phyloP scores from a whole-genome alignment of 2,797 vertebrate genomes.

The Limosa lapponica region DNA sequence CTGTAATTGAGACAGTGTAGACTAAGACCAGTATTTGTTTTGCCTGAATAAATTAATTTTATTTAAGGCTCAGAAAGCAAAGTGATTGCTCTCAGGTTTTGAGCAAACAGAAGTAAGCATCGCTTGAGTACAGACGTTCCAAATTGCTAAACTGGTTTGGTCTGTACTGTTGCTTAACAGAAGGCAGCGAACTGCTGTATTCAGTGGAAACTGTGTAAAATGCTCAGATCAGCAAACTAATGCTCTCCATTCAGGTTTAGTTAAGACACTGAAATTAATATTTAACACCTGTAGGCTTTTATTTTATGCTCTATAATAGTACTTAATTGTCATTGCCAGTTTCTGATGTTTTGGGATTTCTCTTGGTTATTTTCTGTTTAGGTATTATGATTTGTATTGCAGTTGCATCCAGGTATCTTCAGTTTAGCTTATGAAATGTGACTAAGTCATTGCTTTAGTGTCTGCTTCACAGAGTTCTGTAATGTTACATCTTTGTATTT shows the following conservation, averaged over 20 bases:
- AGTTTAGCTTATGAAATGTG: neutral
- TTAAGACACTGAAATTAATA: neutral
- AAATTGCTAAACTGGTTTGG: conserved; percentile 45
- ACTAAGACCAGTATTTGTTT: conserved; percentile 8
- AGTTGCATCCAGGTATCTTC: neutral
- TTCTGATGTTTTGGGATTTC: conserved; percentile 12
- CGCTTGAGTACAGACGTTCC: neutral
- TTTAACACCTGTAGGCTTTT: neutral
- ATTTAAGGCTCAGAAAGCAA: neutral
- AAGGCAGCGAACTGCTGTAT: neutral
- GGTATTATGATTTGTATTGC: neutral
- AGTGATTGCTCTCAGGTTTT: neutral
- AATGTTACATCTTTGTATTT: neutral
- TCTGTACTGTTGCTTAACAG: conserved; percentile 26
- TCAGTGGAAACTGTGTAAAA: neutral
- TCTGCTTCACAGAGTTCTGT: neutral
- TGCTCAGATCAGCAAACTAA: neutral
- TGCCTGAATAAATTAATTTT: neutral
- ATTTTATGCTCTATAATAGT: neutral
- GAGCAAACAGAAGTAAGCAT: neutral
- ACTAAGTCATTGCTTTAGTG: neutral
- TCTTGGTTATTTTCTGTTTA: neutral
- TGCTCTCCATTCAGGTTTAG: neutral
- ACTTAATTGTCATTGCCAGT: neutral
- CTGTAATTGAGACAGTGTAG: neutral